These are phyloP conservation scores for Adelges cooleyi DNA, from an alignment of 1,140 invertebrate species.

Conservation along the genomic window DNA sequence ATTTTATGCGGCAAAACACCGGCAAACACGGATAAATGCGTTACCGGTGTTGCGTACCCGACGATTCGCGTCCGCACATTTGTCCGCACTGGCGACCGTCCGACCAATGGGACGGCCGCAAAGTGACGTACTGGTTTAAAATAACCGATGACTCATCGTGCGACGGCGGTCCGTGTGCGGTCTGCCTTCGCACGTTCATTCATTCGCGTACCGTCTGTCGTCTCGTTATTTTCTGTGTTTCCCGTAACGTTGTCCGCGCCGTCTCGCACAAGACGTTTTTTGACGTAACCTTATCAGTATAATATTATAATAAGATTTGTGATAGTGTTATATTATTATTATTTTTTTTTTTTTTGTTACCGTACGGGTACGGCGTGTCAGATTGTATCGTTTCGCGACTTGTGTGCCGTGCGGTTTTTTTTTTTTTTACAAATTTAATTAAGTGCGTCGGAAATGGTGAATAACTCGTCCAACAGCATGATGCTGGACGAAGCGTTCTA, in stretches of 20 bases:
- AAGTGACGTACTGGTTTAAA: slow-evolving; percentile 41
- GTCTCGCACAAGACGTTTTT: slow-evolving; percentile 13
- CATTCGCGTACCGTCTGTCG: slow-evolving; percentile 39
- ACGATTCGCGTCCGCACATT: slow-evolving; percentile 10
- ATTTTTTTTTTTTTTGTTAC: too few species aligned
- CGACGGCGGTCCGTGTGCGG: not conserved
- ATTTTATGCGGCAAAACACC: too few species aligned
- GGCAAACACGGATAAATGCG: too few species aligned
- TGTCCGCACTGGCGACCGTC: slow-evolving; percentile 36
- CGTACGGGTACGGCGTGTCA: too few species aligned
- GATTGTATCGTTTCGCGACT: slow-evolving; percentile 1
- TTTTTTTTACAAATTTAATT: not conserved
- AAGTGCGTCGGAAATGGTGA: not conserved
- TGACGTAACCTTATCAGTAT: slow-evolving; percentile 18
- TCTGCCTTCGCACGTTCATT: slow-evolving; percentile 37
- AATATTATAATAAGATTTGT: too few species aligned
- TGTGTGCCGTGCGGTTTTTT: not conserved
- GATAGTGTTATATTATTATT: too few species aligned
- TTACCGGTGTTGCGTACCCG: too few species aligned
- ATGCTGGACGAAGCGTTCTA: slow-evolving; percentile 53
- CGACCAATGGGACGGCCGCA: slow-evolving; percentile 35
- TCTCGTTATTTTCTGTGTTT: slow-evolving; percentile 35
- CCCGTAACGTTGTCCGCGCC: not conserved
- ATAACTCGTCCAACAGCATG: slow-evolving; percentile 34
- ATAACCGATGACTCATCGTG: slow-evolving; percentile 42